Evolutionary conservation across 2,888 invertebrate species (phyloP), one percentile per base, ranked within the genome.

Genomic region (Drosophila nr. perissopoda): DNA sequence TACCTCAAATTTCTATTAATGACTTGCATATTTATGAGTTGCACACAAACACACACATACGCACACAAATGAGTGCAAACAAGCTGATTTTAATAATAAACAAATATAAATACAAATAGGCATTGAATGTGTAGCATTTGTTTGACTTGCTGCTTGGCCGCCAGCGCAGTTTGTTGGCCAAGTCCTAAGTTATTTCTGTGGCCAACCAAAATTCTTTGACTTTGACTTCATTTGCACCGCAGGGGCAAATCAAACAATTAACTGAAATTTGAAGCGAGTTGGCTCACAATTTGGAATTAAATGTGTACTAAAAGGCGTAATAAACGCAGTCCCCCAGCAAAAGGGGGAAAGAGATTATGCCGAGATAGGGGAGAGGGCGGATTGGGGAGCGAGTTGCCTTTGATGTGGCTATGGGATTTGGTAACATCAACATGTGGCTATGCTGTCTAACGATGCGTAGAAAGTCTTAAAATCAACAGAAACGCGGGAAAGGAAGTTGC

Each of bases 1-100:
- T 76, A 73, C 78, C 83, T 85, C 85, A 82, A 83, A 85, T 87
- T 89, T 87, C 87, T 85, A 87, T 89, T 89, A 87, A 87, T 87
- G 87, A 87, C 87, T 87, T 89, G 87, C 89, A 87, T 87, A 87
- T 87, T 87, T 89, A 87, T 89, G 82, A 83, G 78, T 62, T 66
- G 65, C 65, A 63, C 65, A 73, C 36, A 29, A 49, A 69, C 62
- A 60, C 45, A 29, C 27, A 29, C 38, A 6, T 21, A 52, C n/a
- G 25, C 36, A 38, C 16, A 13, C 31, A 74, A 80, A 65, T 62
- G 65, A 76, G 76, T 80, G 75, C 83, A 85, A 85, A 87, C 85
- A 83, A 72, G 79, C 83, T 80, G 83, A 86, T 87, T 86, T 88
- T 80, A 86, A 86, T 86, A 86, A 88, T 82, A 86, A 86, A 80